Evolutionary conservation across 2,113 vertebrate genomes (phyloP).

Genomic region (Chrysemys picta): DNA sequence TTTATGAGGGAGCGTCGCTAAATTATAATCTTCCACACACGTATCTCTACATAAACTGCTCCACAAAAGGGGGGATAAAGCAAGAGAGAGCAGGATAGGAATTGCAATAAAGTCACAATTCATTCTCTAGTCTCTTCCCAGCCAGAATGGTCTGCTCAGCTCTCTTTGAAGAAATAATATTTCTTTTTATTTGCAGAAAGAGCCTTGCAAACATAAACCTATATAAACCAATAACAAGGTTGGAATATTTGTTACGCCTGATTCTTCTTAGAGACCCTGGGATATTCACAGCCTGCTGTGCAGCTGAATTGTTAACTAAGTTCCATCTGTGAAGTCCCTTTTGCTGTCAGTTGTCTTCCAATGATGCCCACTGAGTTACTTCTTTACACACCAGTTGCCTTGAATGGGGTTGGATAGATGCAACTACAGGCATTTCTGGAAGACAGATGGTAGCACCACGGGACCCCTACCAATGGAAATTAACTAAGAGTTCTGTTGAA

Average conservation of each 20-base stretch:
- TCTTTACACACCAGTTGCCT: not conserved
- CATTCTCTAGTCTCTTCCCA: not conserved
- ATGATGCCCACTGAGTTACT: conserved; percentile 12
- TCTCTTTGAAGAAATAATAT: not conserved
- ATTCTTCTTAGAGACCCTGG: not conserved
- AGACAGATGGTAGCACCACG: not conserved
- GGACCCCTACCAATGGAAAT: not conserved
- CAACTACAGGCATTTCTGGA: not conserved
- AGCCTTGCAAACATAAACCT: not conserved
- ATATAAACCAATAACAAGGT: not conserved
- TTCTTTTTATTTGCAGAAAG: not conserved
- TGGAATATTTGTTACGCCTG: not conserved
- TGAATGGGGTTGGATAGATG: not conserved
- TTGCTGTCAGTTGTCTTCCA: not conserved
- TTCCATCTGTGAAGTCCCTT: not conserved
- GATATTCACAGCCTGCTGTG: not conserved
- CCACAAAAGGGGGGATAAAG: not conserved
- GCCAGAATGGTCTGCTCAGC: not conserved
- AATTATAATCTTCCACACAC: not conserved
- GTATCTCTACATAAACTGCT: not conserved
- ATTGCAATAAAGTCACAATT: not conserved
- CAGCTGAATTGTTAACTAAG: not conserved
- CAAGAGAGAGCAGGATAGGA: not conserved
- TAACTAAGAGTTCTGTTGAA: conserved; percentile 1
- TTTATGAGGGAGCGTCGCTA: not conserved